A percentile compares a stretch with the other conserved stretches of the same genome.
These are phyloP conservation scores for Conus ventricosus DNA, from an alignment of 1,140 invertebrate genomes.

Conservation along the genomic window DNA sequence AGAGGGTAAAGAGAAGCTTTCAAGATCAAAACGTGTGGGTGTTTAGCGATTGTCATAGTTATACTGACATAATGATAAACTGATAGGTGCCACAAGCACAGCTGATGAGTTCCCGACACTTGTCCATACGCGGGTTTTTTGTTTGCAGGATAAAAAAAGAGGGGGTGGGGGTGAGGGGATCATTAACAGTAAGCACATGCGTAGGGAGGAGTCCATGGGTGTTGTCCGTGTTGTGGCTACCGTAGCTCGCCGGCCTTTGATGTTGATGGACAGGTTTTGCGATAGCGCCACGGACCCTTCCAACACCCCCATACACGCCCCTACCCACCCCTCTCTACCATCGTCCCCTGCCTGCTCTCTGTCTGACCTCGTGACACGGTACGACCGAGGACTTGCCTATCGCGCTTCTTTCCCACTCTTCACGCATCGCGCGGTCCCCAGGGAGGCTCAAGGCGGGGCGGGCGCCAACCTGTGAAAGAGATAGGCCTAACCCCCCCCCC, in stretches of 20 bases:
- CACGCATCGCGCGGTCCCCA: not conserved
- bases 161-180: too few species aligned
- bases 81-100: too few species aligned
- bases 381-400: not conserved
- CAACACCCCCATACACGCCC: not conserved
- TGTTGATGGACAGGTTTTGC: constrained; percentile 16
- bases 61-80: too few species aligned
- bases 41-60: too few species aligned
- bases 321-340: not conserved
- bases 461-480: not conserved
- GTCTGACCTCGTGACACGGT: not conserved
- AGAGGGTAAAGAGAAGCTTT: too few species aligned
- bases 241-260: not conserved
- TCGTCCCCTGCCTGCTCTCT: not conserved
- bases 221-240: not conserved
- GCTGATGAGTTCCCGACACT: too few species aligned
- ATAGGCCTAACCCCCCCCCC: not conserved
- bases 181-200: too few species aligned
- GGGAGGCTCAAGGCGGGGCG: not conserved
- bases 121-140: too few species aligned
- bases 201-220: too few species aligned
- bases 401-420: not conserved
- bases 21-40: too few species aligned
- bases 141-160: too few species aligned
- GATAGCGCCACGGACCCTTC: not conserved